A percentile compares a stretch with the other conserved stretches of the same genome.
Evolutionary conservation across 2,113 vertebrate genomes (phyloP).

Genomic region (Hemibagrus wyckioides): DNA sequence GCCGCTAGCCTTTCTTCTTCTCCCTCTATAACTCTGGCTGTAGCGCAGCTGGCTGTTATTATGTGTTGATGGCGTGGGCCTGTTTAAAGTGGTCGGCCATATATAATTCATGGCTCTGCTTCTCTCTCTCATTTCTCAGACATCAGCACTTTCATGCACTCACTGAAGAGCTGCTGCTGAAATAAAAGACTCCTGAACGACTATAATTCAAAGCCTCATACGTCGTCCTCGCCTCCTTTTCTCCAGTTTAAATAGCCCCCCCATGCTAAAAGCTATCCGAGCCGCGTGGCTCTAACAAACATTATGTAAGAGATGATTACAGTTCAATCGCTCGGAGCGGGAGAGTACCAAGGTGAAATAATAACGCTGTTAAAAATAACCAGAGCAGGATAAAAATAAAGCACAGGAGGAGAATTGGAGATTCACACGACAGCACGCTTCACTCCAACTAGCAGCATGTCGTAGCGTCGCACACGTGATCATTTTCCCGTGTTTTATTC

Average conservation of each 20-base stretch:
- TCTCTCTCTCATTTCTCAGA: slow-evolving; percentile 67
- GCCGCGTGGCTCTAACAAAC: neutral
- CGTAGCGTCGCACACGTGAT: neutral
- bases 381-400: neutral
- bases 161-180: slow-evolving; percentile 56
- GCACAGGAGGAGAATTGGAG: neutral
- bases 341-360: neutral
- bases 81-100: slow-evolving; percentile 72
- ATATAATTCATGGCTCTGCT: slow-evolving; percentile 74
- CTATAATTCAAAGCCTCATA: slow-evolving; percentile 45
- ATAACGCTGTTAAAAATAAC: neutral
- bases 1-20: neutral
- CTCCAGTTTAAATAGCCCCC: neutral
- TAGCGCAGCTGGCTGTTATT: slow-evolving; percentile 63
- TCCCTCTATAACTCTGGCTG: slow-evolving; percentile 43
- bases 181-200: slow-evolving; percentile 49
- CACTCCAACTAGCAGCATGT: neutral
- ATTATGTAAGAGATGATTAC: neutral
- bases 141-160: slow-evolving; percentile 73
- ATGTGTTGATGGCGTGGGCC: slow-evolving; percentile 67
- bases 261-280: neutral
- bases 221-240: slow-evolving; percentile 5
- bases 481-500: neutral
- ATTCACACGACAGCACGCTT: neutral
- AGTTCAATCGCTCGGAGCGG: neutral